Evolutionary conservation across 2,113 vertebrate species (phyloP).

Genomic region (Vulpes lagopus): DNA sequence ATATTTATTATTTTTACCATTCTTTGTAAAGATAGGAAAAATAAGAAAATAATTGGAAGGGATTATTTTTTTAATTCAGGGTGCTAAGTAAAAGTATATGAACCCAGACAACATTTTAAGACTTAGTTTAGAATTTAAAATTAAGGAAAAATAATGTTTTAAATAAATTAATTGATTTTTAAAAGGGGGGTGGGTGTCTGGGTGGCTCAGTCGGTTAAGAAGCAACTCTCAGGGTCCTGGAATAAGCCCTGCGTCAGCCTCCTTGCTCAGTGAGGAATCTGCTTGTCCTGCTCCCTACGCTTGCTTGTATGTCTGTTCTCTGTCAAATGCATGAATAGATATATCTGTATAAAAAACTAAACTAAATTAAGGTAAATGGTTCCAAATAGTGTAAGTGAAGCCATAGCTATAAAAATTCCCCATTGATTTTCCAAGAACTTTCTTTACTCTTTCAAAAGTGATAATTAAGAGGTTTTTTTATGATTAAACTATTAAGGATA

Average conservation of each 20-base stretch:
- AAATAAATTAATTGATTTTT: too few relatives aligned
- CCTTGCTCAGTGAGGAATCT: too few relatives aligned
- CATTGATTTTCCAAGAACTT: not conserved
- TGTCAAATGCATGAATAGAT: too few relatives aligned
- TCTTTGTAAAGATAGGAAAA: not conserved
- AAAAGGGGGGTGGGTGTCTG: too few relatives aligned
- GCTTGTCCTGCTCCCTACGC: too few relatives aligned
- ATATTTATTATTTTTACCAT: not conserved
- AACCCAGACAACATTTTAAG: not conserved
- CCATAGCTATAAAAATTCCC: not conserved
- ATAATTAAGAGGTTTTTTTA: not conserved
- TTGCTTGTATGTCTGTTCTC: too few relatives aligned
- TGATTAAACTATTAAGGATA: not conserved
- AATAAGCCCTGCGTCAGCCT: too few relatives aligned
- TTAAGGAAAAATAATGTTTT: not conserved
- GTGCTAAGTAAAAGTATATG: not conserved
- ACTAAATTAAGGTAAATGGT: not conserved
- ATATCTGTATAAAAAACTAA: too few relatives aligned
- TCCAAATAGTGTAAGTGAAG: not conserved
- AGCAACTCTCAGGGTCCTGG: too few relatives aligned
- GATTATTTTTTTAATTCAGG: not conserved
- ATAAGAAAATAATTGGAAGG: not conserved
- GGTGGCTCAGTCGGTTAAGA: too few relatives aligned
- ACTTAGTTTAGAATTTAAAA: not conserved
- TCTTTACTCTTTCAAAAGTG: not conserved